Base-by-base conservation (phyloP, 1,140 invertebrate species). In the Leptonema lineaticorne region DNA sequence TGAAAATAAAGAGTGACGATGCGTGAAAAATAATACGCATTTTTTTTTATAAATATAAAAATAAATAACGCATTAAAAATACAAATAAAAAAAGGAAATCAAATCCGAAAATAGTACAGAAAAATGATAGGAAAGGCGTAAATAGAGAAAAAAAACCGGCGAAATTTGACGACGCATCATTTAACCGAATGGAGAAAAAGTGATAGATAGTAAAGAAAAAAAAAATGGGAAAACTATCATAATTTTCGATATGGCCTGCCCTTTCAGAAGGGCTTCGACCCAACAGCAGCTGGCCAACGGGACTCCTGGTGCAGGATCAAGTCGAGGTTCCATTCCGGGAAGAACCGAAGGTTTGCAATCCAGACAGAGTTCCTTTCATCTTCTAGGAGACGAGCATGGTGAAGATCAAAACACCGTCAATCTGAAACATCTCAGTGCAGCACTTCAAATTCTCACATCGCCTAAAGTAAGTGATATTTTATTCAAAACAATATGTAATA, bases 351-450 rank as follows among this genome's bases (percentile, higher is more conserved):
- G 64, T 46, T 78, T 82, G 63, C 75, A 79, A 48, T 80, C 81
- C 11, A 71, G 81, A 27, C 80, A 81, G 70, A 81, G 79, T 20
- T 81, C 80, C 4, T 75, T 82, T 5, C 80, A 82, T 65, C 59
- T 72, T 11, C 74, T 79, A 6, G 79, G 79, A 0, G 76, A 78
- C 24, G 81, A 81, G 48, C 78, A 81, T 63, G 79, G 80, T 2
- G 79, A 79, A n/a, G 79, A 81, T 8, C 75, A 74, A 56, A 79
- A 79, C 67, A 79, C 81, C 0, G 73, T 82, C 22, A 82, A 78
- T 3, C 70, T 86, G 68, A 85, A 82, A 72, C 80, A 86, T 75
- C 76, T 86, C 59, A 85, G 85, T 66, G 83, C 84, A 74, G 85
- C 85, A 22, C 77, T 86, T 60, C 84, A 85, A 74, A 77, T 86